A percentile compares a stretch with the other conserved stretches of the same genome.
Conservation (phyloP, 2,797 vertebrate genomes). For the Acrossocheilus fasciatus region DNA sequence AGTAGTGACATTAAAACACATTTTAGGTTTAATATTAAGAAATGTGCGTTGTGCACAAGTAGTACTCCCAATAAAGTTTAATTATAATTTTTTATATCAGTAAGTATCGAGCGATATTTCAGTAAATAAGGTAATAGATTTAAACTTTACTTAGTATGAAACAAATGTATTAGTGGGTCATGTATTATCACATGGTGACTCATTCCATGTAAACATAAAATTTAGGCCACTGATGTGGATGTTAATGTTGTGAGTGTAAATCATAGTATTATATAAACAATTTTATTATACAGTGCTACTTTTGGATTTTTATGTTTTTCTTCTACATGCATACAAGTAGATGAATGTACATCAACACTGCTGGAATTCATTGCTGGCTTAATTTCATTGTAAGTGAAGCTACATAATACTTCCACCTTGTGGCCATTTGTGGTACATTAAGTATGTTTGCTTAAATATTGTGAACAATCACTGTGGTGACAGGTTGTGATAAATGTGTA, state of each 20-base stretch:
- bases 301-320: neutral
- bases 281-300: neutral
- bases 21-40: neutral
- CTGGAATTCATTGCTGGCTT: neutral
- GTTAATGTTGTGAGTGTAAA: neutral
- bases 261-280: neutral
- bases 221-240: neutral
- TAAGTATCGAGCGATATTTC: neutral
- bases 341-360: neutral
- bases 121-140: neutral
- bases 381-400: neutral
- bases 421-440: conserved; percentile 62
- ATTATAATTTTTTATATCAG: neutral
- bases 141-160: no score
- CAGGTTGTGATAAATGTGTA: neutral
- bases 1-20: neutral
- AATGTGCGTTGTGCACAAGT: neutral
- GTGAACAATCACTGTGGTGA: neutral
- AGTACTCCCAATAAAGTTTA: neutral
- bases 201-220: neutral
- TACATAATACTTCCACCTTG: conserved; percentile 71
- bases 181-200: neutral
- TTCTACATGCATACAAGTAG: neutral
- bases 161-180: neutral
- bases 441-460: neutral